Conservation (phyloP, 2,113 vertebrate genomes). For the Xenopus laevis region DNA sequence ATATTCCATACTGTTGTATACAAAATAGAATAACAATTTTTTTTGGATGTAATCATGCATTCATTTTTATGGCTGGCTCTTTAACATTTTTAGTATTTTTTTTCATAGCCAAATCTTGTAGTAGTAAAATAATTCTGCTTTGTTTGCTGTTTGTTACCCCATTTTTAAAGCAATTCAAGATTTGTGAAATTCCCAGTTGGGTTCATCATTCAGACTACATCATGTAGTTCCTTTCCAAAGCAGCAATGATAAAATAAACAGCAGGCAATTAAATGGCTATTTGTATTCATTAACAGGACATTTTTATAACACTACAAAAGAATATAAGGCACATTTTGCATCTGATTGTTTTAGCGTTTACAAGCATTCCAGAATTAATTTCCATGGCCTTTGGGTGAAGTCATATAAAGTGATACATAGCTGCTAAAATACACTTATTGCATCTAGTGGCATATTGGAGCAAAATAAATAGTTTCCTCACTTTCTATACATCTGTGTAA, state of each 20-base stretch:
- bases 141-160: not conserved
- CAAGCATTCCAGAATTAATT: constrained; percentile 28
- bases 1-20: too few relatives aligned
- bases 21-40: too few relatives aligned
- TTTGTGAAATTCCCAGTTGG: not conserved
- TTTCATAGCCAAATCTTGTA: too few relatives aligned
- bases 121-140: not conserved
- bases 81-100: too few relatives aligned
- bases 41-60: too few relatives aligned
- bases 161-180: not conserved
- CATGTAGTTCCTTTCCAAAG: constrained; percentile 8
- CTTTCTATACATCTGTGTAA: not conserved
- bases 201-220: constrained; percentile 21
- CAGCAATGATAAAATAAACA: constrained; percentile 31
- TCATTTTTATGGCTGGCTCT: too few relatives aligned
- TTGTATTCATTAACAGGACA: constrained; percentile 39
- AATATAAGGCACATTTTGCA: constrained; percentile 27
- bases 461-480: not conserved
- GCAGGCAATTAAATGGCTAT: constrained; percentile 23
- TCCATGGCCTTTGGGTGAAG: not conserved
- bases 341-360: constrained; percentile 19
- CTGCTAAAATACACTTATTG: not conserved
- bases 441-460: not conserved
- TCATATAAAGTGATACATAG: constrained; percentile 12
- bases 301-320: constrained; percentile 35